Percentiles rank a stretch among this genome's conserved stretches.
Evolutionary conservation across 2,797 vertebrate genomes (phyloP).

Genomic region (Morelia viridis): DNA sequence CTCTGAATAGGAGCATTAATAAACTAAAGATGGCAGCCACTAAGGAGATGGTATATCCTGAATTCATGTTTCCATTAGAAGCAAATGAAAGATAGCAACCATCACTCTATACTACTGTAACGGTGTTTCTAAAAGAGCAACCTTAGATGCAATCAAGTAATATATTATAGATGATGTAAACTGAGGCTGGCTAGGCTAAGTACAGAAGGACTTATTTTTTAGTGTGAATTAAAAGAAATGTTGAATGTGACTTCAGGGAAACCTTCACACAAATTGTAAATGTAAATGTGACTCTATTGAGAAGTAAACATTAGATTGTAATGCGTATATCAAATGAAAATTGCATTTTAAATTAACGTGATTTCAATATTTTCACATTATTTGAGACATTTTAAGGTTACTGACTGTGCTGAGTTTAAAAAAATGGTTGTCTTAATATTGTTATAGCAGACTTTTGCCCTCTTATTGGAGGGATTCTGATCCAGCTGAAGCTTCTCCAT

Average conservation of each 20-base stretch:
- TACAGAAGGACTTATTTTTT: background rate
- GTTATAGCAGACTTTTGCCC: too few species aligned
- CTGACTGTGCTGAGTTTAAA: background rate
- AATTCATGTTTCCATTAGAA: conserved; percentile 35
- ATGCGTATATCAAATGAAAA: background rate
- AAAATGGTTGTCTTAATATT: background rate
- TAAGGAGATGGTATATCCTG: conserved; percentile 33
- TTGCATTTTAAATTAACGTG: background rate
- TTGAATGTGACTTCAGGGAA: too few species aligned
- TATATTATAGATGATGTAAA: conserved; percentile 43
- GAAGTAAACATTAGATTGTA: background rate
- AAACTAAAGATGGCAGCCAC: background rate
- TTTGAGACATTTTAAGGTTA: too few species aligned
- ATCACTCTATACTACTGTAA: conserved; percentile 8
- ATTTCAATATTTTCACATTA: background rate
- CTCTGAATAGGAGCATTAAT: background rate
- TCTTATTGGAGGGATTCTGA: too few species aligned
- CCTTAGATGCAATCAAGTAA: conserved; percentile 20
- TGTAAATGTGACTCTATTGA: background rate
- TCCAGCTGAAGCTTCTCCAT: background rate
- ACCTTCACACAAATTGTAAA: background rate
- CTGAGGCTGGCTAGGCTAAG: background rate
- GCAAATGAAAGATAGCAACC: conserved; percentile 26
- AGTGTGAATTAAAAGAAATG: background rate
- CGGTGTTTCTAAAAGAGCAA: conserved; percentile 22